Evolutionary conservation across 2,797 vertebrate species (phyloP).

Genomic region (Notoglanidium macrostoma): DNA sequence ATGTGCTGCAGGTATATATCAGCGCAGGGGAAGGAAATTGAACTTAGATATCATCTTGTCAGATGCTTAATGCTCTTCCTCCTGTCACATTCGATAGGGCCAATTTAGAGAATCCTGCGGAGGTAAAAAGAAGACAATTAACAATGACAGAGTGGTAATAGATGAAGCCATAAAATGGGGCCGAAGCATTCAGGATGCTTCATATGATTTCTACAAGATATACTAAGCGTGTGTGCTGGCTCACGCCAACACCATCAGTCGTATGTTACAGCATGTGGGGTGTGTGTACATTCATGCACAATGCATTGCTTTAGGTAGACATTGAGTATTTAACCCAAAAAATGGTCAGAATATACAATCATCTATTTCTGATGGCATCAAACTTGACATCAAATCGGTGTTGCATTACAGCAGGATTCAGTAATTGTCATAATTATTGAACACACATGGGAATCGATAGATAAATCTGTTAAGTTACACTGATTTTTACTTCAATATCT

Average conservation of each 20-base stretch:
- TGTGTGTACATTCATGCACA: conserved; percentile 61
- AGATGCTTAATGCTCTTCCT: conserved; percentile 99
- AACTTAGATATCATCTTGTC: conserved; percentile 99
- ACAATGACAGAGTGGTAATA: conserved; percentile 99
- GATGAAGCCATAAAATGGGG: conserved; percentile 99
- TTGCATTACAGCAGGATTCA: conserved; percentile 24
- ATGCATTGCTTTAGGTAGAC: conserved; percentile 17
- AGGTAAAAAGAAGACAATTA: conserved; percentile 99
- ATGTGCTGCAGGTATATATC: conserved; percentile 99
- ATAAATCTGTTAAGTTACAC: conserved; percentile 64
- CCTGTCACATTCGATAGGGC: conserved; percentile 99
- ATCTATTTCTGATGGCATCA: background rate
- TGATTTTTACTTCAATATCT: conserved; percentile 59
- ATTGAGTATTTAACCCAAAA: background rate
- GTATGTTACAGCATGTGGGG: conserved; percentile 69
- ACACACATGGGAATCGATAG: conserved; percentile 59
- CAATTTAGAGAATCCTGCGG: conserved; percentile 99
- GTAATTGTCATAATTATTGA: conserved; percentile 68
- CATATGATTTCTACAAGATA: conserved; percentile 99
- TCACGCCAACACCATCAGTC: conserved; percentile 82
- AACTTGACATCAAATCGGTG: background rate
- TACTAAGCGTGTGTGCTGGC: conserved; percentile 89
- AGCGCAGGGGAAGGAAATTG: conserved; percentile 99
- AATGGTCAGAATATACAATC: background rate
- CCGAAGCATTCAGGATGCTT: conserved; percentile 95